Evolutionary conservation across 2,888 invertebrate genomes (phyloP), one percentile per base, ranked within the genome.

Genomic region (Silvanus unidentatus): DNA sequence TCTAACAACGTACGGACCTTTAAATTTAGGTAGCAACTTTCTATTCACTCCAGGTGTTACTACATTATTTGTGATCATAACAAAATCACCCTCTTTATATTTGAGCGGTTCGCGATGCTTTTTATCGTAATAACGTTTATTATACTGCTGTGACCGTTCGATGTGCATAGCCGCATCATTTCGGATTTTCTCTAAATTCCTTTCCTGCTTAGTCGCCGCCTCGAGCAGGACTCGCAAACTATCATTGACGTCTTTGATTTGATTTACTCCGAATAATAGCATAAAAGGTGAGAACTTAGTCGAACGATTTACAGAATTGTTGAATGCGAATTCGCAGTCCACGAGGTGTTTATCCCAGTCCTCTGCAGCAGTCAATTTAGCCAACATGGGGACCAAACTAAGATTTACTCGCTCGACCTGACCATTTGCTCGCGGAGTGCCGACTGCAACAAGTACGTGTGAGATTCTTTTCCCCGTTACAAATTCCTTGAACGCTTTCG

Each of bases 251-350:
- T 36, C 30, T 2, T 55, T 56, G 11, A 48, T 50, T 39, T 65
- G 60, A 35, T 53, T 39, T 8, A 54, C 37, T 1, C 63, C 64
- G 44, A 63, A 64, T 28, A 65, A 45, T 27, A 60, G 38, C 13
- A 43, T 54, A 41, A 55, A 51, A 2, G 63, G 58, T 1, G 59
- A 53, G 30, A 61, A 51, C 1, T 51, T 50, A 14, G 60, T 57
- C 9, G 58, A 48, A 39, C 60, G 51, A 38, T 52, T 55, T 2
- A 63, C 12, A 0, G 59, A 60, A 41, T 61, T 53, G 52, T 55
- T 39, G 40, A 58, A 45, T 42, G 55, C 42, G 53, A 43, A 43
- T 49, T 51, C 50, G 41, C 51, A 47, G 43, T 50, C 14, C 37
- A 46, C 12, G 47, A 49, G 29, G 45, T 51, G 38, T 47, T 40